Base-by-base conservation (phyloP, 2,888 invertebrate species). In the Drosophila koepferae region DNA sequence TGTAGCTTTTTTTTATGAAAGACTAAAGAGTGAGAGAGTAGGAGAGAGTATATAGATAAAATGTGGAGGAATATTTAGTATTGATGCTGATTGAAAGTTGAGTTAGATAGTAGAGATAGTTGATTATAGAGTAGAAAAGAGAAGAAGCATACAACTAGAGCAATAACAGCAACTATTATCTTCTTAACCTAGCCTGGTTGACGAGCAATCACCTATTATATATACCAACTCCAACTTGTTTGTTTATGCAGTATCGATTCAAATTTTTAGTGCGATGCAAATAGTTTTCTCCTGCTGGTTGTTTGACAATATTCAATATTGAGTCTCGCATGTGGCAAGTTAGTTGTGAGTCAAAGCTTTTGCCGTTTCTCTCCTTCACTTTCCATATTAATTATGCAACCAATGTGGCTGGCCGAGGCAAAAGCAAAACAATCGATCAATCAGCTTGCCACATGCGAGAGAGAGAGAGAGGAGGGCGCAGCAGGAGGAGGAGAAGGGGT, bases 331-430 rank as follows among this genome's bases (percentile, higher is more conserved):
- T 79, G 86, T 74, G 72, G 82, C 78, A 81, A 81, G 85, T 20
- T 36, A 68, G 82, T 14, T 16, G 14, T 20, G 2, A 34, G 64
- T 67, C 78, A 54, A 36, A 48, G 53, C 51, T 58, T 59, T 54
- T 49, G 43, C 40, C 46, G 31, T 49, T 62, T 63, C 81, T 63
- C 81, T 72, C 66, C 78, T 55, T 77, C 73, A 65, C 82, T 71
- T 80, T 79, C 77, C 87, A 81, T 78, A 86, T 86, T 90, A 90
- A 86, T 86, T 90, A 86, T 86, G 85, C 90, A 86, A 86, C 73
- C 72, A 20, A 18, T 69, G 79, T 67, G 68, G 71, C 77, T 34
- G 68, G 71, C 72, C 51, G 36, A 36, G 51, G 51, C 51, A 51
- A 77, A 64, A 64, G 59, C 70, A 54, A 69, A 55, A 58, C 38